Conservation (phyloP, 2,888 invertebrate species). For the Cephus runcator region DNA sequence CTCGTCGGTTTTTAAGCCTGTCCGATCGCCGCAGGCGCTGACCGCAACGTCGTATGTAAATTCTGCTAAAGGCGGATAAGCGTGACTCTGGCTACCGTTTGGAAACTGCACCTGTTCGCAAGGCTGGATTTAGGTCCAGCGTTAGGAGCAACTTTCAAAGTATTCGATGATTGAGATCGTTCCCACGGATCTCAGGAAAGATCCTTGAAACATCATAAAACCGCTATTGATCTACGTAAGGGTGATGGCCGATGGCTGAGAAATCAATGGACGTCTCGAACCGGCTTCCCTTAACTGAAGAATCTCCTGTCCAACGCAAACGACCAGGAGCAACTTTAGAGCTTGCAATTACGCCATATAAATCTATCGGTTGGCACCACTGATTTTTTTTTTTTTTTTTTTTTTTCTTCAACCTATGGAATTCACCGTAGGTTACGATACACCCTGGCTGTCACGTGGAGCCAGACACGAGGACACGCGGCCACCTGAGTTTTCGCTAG, state of each 20-base stretch:
- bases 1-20: background rate
- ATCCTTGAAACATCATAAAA: background rate
- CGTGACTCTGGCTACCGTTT: background rate
- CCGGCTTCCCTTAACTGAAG: background rate
- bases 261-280: background rate
- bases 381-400: background rate
- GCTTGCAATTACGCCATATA: conserved; percentile 17
- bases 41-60: conserved; percentile 2
- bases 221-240: background rate
- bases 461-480: background rate
- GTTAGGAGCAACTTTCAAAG: background rate
- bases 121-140: background rate
- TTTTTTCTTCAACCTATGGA: background rate
- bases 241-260: background rate
- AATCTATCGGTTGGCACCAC: conserved; percentile 12
- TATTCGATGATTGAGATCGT: background rate
- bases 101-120: background rate
- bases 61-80: background rate
- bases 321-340: background rate
- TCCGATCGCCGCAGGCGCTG: background rate
- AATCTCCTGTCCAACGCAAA: background rate
- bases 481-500: background rate
- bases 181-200: background rate
- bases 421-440: background rate
- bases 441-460: background rate